A percentile compares a stretch with the other conserved stretches of the same genome.
phyloP scores from a whole-genome alignment of 2,113 vertebrate species.

The Solea senegalensis region DNA sequence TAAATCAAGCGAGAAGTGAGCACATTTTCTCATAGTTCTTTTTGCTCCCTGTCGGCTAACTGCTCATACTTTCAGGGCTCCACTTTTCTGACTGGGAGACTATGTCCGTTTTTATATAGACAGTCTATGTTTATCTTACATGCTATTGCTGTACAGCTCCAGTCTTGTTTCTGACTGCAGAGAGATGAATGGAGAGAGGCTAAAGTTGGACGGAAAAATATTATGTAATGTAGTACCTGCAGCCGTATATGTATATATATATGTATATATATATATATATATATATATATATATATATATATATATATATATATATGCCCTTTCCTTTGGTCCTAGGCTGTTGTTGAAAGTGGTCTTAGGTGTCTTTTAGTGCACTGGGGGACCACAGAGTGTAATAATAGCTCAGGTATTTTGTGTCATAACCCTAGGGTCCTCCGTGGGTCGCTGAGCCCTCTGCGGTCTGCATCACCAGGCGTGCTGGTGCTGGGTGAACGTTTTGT shows the following conservation, averaged over 20 bases:
- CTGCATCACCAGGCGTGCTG: not conserved
- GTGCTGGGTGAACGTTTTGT: constrained; percentile 26
- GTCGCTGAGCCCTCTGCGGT: constrained; percentile 38
- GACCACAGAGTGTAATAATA: constrained; percentile 63
- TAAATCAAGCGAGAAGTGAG: too few relatives aligned
- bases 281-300: too few relatives aligned
- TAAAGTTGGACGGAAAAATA: constrained; percentile 26
- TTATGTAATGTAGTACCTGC: constrained; percentile 61
- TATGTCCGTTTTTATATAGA: too few relatives aligned
- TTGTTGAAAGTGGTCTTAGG: constrained; percentile 39
- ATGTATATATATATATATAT: too few relatives aligned
- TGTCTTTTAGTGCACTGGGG: constrained; percentile 39
- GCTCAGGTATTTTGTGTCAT: constrained; percentile 55
- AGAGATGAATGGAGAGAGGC: constrained; percentile 37
- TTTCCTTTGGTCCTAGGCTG: constrained; percentile 11
- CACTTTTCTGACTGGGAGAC: too few relatives aligned
- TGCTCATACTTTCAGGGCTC: too few relatives aligned
- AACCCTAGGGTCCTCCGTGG: constrained; percentile 49
- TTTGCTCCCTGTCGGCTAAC: too few relatives aligned
- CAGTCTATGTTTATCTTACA: constrained; percentile 4
- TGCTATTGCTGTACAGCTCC: not conserved
- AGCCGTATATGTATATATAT: constrained; percentile 6
- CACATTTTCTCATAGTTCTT: too few relatives aligned
- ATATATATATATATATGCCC: too few relatives aligned
- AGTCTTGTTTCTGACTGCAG: constrained; percentile 18